These are phyloP conservation scores for Apocrypta bakeri DNA, from an alignment of 1,140 invertebrate genomes.

Conservation along the genomic window DNA sequence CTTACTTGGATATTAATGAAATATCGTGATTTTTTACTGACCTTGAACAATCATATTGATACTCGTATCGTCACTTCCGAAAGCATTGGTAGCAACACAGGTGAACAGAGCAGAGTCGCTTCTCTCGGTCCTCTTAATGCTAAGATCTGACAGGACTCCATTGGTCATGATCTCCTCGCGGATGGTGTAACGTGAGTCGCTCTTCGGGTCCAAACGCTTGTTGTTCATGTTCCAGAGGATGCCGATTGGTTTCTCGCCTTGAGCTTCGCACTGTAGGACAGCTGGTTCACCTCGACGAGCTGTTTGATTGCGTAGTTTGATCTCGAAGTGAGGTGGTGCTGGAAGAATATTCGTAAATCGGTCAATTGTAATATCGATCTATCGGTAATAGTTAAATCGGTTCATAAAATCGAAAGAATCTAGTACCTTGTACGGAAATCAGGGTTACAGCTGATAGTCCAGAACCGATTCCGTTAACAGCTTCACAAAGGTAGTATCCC, in stretches of 20 bases:
- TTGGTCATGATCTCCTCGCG: constrained; percentile 91
- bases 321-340: constrained; percentile 96
- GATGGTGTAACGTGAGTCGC: constrained; percentile 91
- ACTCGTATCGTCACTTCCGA: constrained; percentile 95
- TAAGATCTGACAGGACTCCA: constrained; percentile 91
- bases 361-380: too few species aligned
- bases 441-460: constrained; percentile 94
- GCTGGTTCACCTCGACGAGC: constrained; percentile 92
- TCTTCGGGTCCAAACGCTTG: constrained; percentile 91
- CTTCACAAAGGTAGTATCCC: constrained; percentile 96
- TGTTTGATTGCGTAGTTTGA: constrained; percentile 92
- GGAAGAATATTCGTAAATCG: constrained; percentile 66
- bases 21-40: constrained; percentile 63
- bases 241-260: constrained; percentile 96
- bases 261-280: constrained; percentile 95
- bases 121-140: constrained; percentile 91
- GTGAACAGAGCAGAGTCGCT: constrained; percentile 95
- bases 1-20: not conserved
- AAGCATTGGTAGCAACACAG: constrained; percentile 95
- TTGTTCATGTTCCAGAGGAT: constrained; percentile 97
- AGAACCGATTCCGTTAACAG: constrained; percentile 95
- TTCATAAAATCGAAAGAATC: too few species aligned
- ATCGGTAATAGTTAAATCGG: too few species aligned
- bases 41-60: constrained; percentile 97
- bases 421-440: constrained; percentile 91